Base-by-base conservation (phyloP, 1,140 invertebrate species). In the Megalopta genalis region DNA sequence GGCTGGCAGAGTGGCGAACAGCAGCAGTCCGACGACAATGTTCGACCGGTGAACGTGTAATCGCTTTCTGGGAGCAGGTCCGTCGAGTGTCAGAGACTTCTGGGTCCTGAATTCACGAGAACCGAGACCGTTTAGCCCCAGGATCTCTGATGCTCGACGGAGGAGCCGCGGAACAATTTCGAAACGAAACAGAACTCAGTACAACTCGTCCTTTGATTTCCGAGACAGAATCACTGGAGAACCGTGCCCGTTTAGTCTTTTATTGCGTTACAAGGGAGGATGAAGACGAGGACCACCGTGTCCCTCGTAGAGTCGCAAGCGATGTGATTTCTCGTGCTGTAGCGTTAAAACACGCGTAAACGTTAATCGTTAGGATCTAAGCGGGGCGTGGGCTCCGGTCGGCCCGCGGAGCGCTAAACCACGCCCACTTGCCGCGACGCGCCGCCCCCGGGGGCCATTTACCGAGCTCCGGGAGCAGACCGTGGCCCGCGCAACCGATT, bases 11-110 rank as follows among this genome's bases (percentile, higher is more conserved):
- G 77, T 74, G 84, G 81, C 0, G 90, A 91, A 39, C 86, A 89
- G 32, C 86, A 88, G 39, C 86, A 90, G 63, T 90, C 86, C 7
- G 87, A 90, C 3, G 91, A 92, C n/a, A 88, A 88, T 16, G 87
- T 89, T 64, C 88, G 89, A 49, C 90, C 88, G 2, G 89, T 92
- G n/a, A 92, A 93, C 42, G 91, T 93, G 73, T 93, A 82, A 91
- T 72, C 12, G 27, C 3, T 9, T 52, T 52, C 16, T 2, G 8
- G 6, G 54, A 57, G 6, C 7, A 52, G 49, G 49, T 52, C 49
- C 4, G 18, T 7, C 49, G 49, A 52, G 18, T 21, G 49, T 52
- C 18, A 16, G 18, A 52, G 49, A 21, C 49, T 52, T 16, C 16
- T n/a, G n/a, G 32, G 32, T 4, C 32, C 32, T 32, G 32, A 32